These are phyloP conservation scores for Upupa epops DNA, from an alignment of 2,113 vertebrate genomes.

Conservation along the genomic window DNA sequence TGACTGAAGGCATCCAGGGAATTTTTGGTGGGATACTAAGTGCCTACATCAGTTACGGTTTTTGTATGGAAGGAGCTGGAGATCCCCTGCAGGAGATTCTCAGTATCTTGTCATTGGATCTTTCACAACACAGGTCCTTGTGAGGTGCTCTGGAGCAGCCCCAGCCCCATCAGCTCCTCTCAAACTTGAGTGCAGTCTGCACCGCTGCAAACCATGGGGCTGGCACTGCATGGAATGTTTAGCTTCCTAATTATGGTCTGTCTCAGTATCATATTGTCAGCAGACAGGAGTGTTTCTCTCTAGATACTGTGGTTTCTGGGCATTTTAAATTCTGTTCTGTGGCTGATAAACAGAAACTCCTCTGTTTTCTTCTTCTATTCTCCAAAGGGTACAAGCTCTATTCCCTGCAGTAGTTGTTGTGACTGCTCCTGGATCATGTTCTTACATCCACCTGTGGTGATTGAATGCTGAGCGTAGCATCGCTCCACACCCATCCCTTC, in stretches of 20 bases:
- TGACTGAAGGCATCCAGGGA: not conserved
- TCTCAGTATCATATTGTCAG: not conserved
- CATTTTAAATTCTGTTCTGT: not conserved
- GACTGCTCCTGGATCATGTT: not conserved
- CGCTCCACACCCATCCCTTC: fast-evolving
- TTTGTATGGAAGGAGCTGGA: not conserved
- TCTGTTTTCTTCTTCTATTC: not conserved
- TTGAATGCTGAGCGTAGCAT: not conserved
- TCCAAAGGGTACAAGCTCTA: not conserved
- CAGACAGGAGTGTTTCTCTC: not conserved
- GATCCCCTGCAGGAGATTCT: not conserved
- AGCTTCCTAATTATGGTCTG: not conserved
- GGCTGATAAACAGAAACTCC: not conserved
- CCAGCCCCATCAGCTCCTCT: not conserved
- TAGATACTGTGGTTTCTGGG: not conserved
- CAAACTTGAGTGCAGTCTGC: not conserved
- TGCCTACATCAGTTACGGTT: not conserved
- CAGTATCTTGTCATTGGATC: not conserved
- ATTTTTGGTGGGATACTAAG: not conserved
- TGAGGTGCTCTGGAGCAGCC: not conserved
- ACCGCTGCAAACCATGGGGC: not conserved
- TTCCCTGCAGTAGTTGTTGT: not conserved
- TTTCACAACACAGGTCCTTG: not conserved
- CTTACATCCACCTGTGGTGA: not conserved
- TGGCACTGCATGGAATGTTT: not conserved